Evolutionary conservation across 2,797 vertebrate species (phyloP), one percentile per base, ranked within the genome.

Genomic region (Hylomyscus alleni): DNA sequence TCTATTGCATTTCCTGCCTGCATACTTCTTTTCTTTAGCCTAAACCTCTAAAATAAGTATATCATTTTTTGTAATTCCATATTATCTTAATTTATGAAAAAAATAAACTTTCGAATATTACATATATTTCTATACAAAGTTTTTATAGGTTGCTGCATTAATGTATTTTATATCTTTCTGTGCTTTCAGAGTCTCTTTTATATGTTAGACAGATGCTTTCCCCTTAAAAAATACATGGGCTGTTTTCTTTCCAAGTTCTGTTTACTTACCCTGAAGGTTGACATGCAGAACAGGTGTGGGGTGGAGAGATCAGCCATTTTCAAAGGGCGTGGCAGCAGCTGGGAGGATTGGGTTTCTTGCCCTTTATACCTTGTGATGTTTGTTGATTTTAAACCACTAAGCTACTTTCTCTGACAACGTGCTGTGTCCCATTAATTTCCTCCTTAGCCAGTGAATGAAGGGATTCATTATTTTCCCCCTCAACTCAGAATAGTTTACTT

Each of bases 271-370:
- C 80, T 96, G 96, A 97, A 95, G 91, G 93, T 98, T 98, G 98
- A 98, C 95, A 62, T 96, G 97, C 97, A 98, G 97, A 98, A 93
- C 98, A 99, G 98, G 97, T 99, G 98, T 97, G 96, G 97, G 93
- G 95, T 95, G 97, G 82, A 97, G 95, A 96, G 96, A 97, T 98
- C 98, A 98, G 98, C 98, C 97, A 83, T 88, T 98, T 98, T 95
- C 90, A 99, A 99, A 99, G 99, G 99, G 99, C 99, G 97, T 60
- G 94, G 97, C 80, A 90, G 77, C 96, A 96, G 93, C 94, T 98
- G 93, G 93, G 94, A 95, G 98, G 98, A 98, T 99, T 98, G 98
- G 97, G 95, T 99, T 99, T 98, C 98, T 97, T 98, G 92, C 83
- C 97, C 97, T 98, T 97, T 97, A 96, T 98, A 78, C 97, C 98